Evolutionary conservation across 1,140 invertebrate genomes (phyloP).

Genomic region (Neodiprion lecontei): DNA sequence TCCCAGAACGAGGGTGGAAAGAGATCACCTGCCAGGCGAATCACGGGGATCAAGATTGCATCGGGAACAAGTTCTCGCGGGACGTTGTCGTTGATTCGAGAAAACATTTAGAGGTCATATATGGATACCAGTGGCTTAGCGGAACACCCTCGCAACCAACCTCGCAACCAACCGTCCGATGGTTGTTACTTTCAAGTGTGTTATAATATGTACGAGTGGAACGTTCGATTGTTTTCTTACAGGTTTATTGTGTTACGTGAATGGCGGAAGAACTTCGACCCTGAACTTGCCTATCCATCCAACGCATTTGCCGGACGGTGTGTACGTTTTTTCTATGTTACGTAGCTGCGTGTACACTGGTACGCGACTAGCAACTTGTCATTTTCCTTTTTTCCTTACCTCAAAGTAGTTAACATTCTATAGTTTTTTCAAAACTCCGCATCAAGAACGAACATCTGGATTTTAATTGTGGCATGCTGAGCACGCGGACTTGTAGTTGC

Average conservation of each 20-base stretch:
- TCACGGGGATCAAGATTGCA: background rate
- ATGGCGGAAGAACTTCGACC: background rate
- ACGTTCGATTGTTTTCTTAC: background rate
- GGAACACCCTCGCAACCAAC: background rate
- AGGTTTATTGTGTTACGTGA: background rate
- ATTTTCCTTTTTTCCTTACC: too few species aligned
- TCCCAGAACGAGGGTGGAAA: slow-evolving; percentile 58
- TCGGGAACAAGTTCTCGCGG: background rate
- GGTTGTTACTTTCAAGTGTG: background rate
- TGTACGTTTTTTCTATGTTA: too few species aligned
- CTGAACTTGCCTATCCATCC: background rate
- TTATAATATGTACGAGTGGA: background rate
- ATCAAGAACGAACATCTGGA: too few species aligned
- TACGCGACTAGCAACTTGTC: too few species aligned
- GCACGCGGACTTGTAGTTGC: too few species aligned
- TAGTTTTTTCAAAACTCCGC: too few species aligned
- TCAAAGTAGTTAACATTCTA: too few species aligned
- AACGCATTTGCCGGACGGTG: too few species aligned
- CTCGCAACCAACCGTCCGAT: background rate
- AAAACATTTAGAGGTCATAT: background rate
- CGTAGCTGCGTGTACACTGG: too few species aligned
- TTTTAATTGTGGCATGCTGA: too few species aligned
- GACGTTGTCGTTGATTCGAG: background rate
- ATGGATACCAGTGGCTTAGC: background rate
- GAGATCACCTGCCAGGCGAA: slow-evolving; percentile 50